Conservation (phyloP, 2,797 vertebrate species). For the Cryptoblepharus egeriae region DNA sequence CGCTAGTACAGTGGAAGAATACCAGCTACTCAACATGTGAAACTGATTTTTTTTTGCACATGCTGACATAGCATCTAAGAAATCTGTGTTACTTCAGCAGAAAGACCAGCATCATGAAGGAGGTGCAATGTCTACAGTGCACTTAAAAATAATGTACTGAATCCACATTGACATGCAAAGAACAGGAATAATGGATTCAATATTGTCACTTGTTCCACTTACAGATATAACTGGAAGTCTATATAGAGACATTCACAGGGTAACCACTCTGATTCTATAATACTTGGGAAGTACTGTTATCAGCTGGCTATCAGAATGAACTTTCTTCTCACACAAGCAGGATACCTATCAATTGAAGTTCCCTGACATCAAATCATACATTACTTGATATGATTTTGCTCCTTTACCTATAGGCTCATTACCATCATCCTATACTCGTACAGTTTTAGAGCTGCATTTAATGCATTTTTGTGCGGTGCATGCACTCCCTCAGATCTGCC, state of each 20-base stretch:
- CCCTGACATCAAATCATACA: too few species aligned
- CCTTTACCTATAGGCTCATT: background rate
- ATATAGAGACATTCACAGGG: background rate
- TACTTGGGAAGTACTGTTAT: too few species aligned
- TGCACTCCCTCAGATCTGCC: background rate
- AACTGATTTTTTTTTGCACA: slow-evolving; percentile 14
- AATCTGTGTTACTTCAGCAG: slow-evolving; percentile 8
- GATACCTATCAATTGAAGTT: background rate
- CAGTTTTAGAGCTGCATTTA: too few species aligned
- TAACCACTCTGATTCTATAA: background rate
- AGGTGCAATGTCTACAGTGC: background rate
- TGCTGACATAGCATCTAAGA: slow-evolving; percentile 15
- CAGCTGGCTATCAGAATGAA: background rate
- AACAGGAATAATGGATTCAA: background rate
- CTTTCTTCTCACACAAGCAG: too few species aligned
- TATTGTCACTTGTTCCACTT: background rate
- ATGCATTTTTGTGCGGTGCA: background rate
- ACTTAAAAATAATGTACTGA: background rate
- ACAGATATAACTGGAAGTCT: background rate
- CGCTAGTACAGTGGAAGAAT: slow-evolving; percentile 16
- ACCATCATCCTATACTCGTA: background rate
- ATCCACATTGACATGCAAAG: too few species aligned
- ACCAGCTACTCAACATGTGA: background rate
- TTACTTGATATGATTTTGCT: background rate
- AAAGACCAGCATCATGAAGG: background rate